Evolutionary conservation across 2,797 vertebrate genomes (phyloP), one percentile per base, ranked within the genome.

Genomic region (Acrossocheilus wenchowensis): DNA sequence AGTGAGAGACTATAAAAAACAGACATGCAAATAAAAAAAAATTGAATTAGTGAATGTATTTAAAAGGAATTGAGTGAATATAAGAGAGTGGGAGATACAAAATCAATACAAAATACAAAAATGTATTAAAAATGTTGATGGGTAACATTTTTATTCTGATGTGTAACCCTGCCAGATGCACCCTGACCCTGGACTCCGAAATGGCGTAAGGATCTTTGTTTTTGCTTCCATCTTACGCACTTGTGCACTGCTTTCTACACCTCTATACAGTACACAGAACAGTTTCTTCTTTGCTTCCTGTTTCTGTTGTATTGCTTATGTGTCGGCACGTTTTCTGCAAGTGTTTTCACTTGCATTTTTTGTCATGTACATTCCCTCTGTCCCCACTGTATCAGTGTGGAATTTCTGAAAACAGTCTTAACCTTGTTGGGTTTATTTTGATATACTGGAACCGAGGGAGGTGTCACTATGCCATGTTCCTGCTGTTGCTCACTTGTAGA

Each of bases 151-250:
- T 95, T 94, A 94, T 95, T 94, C 91, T 92, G 91, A 90, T 96
- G 94, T 96, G 92, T 94, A 92, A 95, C 92, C 90, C 92, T 87
- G 93, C 94, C 93, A 97, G 96, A 96, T 96, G 95, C 96, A 95
- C 88, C 95, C 94, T 9, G 95, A 95, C 88, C 92, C 93, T 77
- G 96, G 96, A 96, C 95, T 94, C 87, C 95, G 93, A 92, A 94
- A 94, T 87, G 95, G 94, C 93, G 96, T 97, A 97, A 97, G 97
- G 94, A 92, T 94, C 86, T 93, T 91, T 94, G 89, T 95, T 89
- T 91, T 82, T 81, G 43, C 80, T 57, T 68, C 41, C 23, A 6
- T 73, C 36, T 64, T 66, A 81, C n/a, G 43, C 39, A 68, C 23
- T 60, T 69, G 39, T 52, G 17, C 30, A 52, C 50, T 69, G 60